These are phyloP conservation scores for Parambassis ranga DNA, from an alignment of 2,797 vertebrate species.

Conservation along the genomic window DNA sequence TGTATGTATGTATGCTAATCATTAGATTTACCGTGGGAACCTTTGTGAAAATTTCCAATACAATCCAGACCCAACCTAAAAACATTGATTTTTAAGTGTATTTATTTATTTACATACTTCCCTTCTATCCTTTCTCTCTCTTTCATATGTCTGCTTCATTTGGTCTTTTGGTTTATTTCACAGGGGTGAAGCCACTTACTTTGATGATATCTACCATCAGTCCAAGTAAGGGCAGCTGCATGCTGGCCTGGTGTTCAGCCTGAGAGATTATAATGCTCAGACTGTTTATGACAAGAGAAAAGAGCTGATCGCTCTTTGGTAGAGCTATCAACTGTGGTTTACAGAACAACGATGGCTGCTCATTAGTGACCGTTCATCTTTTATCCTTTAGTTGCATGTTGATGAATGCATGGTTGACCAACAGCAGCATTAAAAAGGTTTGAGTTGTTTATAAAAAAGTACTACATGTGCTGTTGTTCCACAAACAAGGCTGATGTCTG, in stretches of 20 bases:
- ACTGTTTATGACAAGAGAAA: conserved; percentile 1
- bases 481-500: background rate
- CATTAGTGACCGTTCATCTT: conserved; percentile 21
- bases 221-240: conserved; percentile 80
- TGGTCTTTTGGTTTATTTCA: conserved; percentile 55
- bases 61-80: too few relatives aligned
- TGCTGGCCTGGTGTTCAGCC: conserved; percentile 39
- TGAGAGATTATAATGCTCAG: background rate
- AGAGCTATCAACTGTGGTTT: conserved; percentile 11
- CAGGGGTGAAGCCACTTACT: conserved; percentile 75
- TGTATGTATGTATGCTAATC: too few relatives aligned
- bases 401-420: conserved; percentile 35
- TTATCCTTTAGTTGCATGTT: conserved; percentile 11
- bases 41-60: too few relatives aligned
- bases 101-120: too few relatives aligned
- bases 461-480: background rate
- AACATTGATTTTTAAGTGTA: background rate
- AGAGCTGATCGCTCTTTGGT: conserved; percentile 5
- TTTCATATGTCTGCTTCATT: background rate
- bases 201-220: conserved; percentile 73
- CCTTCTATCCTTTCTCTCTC: background rate
- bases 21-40: too few relatives aligned
- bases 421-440: background rate
- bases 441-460: conserved; percentile 10
- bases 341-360: conserved; percentile 14